Evolutionary conservation across 2,113 vertebrate species (phyloP).

Genomic region (Catagonus wagneri): DNA sequence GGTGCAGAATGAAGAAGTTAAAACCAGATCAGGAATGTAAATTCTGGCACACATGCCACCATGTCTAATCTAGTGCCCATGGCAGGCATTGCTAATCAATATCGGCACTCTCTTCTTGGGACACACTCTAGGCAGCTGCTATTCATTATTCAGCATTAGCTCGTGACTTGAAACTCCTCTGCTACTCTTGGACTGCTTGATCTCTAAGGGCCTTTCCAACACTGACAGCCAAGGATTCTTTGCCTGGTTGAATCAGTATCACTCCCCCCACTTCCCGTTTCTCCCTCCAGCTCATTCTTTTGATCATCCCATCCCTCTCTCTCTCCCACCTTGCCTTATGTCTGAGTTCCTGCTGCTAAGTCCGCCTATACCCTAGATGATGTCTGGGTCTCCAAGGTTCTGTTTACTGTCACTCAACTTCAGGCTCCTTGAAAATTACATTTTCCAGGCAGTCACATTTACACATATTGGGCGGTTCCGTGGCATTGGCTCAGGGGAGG

Average conservation of each 20-base stretch:
- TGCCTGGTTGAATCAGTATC: constrained; percentile 31
- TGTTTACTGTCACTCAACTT: constrained; percentile 75
- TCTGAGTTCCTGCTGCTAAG: constrained; percentile 44
- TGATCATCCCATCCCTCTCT: background rate
- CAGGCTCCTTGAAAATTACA: constrained; percentile 73
- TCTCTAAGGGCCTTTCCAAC: constrained; percentile 45
- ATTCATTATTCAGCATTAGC: constrained; percentile 51
- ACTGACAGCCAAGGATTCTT: constrained; percentile 45
- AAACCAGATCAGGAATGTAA: constrained; percentile 19
- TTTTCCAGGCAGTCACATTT: constrained; percentile 72
- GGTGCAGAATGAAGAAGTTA: background rate
- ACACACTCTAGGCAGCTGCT: background rate
- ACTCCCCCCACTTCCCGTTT: background rate
- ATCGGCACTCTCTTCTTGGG: background rate
- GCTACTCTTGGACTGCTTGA: background rate
- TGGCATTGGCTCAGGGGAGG: constrained; percentile 37
- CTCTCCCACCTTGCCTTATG: constrained; percentile 44
- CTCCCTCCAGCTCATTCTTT: constrained; percentile 40
- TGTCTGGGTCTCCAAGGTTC: constrained; percentile 76
- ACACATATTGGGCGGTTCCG: constrained; percentile 53
- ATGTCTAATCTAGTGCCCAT: background rate
- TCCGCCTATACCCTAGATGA: constrained; percentile 38
- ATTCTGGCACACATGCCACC: background rate
- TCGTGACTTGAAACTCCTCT: constrained; percentile 22
- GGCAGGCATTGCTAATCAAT: constrained; percentile 72